Conservation (phyloP, 2,888 invertebrate genomes). For the Cataglyphis rosenhaueri region DNA sequence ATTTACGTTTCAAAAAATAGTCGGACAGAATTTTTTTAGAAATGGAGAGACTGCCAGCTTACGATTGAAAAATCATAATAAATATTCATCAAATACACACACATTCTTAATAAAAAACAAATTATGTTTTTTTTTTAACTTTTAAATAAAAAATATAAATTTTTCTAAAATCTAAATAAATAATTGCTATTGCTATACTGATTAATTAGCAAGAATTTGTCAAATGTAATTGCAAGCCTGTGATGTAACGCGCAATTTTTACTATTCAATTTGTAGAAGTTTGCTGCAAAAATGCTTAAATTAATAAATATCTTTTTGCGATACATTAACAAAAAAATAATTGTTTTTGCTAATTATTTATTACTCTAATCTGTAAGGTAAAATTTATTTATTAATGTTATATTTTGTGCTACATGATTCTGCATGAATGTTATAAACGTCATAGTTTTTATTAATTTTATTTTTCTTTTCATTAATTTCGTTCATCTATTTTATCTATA, state of each 20-base stretch:
- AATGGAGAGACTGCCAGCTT: neutral
- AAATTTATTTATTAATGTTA: neutral
- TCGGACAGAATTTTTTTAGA: neutral
- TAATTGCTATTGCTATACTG: neutral
- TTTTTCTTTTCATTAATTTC: neutral
- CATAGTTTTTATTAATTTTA: neutral
- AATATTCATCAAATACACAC: no score
- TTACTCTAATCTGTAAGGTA: neutral
- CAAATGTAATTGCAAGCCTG: neutral
- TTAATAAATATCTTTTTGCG: neutral
- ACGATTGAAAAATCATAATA: neutral
- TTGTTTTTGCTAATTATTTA: neutral
- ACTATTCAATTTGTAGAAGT: neutral
- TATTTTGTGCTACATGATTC: neutral
- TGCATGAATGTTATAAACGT: neutral
- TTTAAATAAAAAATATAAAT: no score
- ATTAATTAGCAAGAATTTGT: conserved; percentile 23
- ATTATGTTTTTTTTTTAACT: no score
- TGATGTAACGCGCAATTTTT: neutral
- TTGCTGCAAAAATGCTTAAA: neutral
- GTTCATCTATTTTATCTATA: neutral
- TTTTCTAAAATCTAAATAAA: neutral
- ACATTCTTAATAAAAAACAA: no score
- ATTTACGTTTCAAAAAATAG: neutral
- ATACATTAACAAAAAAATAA: neutral